Base-by-base conservation (phyloP, 2,797 vertebrate genomes). In the Astyanax mexicanus region DNA sequence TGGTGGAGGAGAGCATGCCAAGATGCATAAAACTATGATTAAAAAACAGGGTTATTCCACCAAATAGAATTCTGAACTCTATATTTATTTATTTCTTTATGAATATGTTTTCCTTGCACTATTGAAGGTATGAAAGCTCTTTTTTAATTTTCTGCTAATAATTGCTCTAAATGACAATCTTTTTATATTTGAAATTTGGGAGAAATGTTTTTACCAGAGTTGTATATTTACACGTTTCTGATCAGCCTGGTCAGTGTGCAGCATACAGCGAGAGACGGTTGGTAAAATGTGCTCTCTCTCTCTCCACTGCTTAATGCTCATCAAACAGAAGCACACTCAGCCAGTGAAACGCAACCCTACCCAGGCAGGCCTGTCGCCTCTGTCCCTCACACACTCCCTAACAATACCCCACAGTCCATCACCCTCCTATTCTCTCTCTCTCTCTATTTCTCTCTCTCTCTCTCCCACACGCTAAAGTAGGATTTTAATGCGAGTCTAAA, bases 401-500 rank as follows among this genome's bases (percentile, higher is more conserved):
- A 64, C 45, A 65, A 74, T 75, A 80, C 70, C 78, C 29, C 62
- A 68, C 69, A 27, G 19, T 45, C 51, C 67, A 68, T 80, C 60
- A 58, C 13, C 17, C 52, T 75, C 55, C 51, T 52, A 49, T 21
- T 49, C 51, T 73, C 66, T 69, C 67, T 42, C 58, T 25, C 65
- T 55, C 51, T 27, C 27, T 69, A 55, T 58, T 17, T 61, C 52
- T 32, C 38, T 52, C 72, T 72, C 57, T 19, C 27, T 57, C 54
- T 29, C 54, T 54, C 60, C 10, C 13, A 58, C 58, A 71, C 65
- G 21, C 13, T 37, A 37, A 54, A 72, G 38, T 29, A 66, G 68
- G 64, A 78, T 78, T 60, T 38, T 65, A 65, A 82, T 23, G 27
- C 1, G 57, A 60, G 72, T 73, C 71, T 71, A 80, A 55, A 67